Evolutionary conservation across 2,113 vertebrate species (phyloP).

Genomic region (Choloepus hoffmanni): DNA sequence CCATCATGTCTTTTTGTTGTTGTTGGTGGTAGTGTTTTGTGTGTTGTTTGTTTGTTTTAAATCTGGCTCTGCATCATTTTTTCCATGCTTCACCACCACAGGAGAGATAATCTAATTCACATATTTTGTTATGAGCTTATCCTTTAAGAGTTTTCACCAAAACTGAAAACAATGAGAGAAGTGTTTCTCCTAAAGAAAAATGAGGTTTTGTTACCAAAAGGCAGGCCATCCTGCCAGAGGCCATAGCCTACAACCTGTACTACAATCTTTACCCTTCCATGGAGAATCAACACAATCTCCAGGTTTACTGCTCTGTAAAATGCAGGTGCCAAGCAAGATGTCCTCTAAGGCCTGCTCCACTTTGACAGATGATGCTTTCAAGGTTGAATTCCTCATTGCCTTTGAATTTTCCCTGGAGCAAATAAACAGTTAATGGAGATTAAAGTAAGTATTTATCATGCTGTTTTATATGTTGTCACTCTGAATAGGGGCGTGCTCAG

Average conservation of each 20-base stretch:
- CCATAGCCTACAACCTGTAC: too few relatives aligned
- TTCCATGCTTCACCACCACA: neutral
- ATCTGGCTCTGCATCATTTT: neutral
- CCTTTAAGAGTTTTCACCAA: neutral
- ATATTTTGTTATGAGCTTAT: neutral
- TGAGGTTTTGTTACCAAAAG: neutral
- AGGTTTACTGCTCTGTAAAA: accelerated
- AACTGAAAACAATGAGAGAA: neutral
- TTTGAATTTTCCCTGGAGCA: neutral
- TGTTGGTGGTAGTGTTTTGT: too few relatives aligned
- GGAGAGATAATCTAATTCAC: too few relatives aligned
- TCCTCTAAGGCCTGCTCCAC: neutral
- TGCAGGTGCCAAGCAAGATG: too few relatives aligned
- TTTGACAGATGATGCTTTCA: neutral
- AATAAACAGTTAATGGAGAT: neutral
- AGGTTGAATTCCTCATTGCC: neutral
- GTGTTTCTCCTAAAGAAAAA: neutral
- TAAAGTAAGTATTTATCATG: neutral
- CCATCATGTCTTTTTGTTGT: neutral
- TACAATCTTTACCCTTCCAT: neutral
- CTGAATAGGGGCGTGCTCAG: neutral
- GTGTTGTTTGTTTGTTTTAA: too few relatives aligned
- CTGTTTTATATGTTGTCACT: too few relatives aligned
- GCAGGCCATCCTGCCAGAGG: accelerated
- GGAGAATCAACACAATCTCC: too few relatives aligned